Base-by-base conservation (phyloP, 2,113 vertebrate genomes). In the Datnioides undecimradiatus region DNA sequence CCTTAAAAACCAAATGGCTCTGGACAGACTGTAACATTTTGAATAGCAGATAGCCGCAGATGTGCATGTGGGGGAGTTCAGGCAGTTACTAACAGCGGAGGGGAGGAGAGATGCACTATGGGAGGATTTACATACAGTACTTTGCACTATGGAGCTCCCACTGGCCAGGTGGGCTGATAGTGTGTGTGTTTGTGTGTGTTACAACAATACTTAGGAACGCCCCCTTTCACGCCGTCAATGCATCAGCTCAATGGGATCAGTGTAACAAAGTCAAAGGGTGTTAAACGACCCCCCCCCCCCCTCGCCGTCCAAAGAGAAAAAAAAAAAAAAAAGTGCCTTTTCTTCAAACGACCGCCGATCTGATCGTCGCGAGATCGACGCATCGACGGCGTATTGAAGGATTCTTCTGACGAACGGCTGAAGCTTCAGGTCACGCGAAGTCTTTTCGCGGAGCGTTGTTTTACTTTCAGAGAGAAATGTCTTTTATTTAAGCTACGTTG, bases 41-140 rank as follows among this genome's bases (percentile, higher is more conserved):
- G 45, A 64, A 72, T 46, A 59, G 21, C 59, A 71, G 46, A 68
- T 45, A 19, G 63, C 38, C 19, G 64, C 59, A 21, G 79, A 52
- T 46, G 71, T 59, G 73, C 43, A 66, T 13, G n/a, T n/a, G 60
- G 66, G 51, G 62, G 81, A 54, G 78, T 48, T 57, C 33, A 78
- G 82, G 76, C 75, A 66, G 85, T 92, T 89, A 91, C 85, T 80
- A 46, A 76, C 80, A 77, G 81, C 41, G 63, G 81, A 64, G 52
- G 87, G 83, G 80, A 74, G 77, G 87, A 79, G 83, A 91, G 87
- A 89, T 92, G 91, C 90, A 91, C 90, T 91, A 87, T 66, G 79
- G 87, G 88, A 89, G 76, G 72, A 95, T 94, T 94, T 94, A 93
- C 93, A 94, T 93, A 93, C 92, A 94, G 93, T 93, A 92, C 93